Evolutionary conservation across 2,888 invertebrate species (phyloP), one percentile per base, ranked within the genome.

Genomic region (Cynaeus angustus): DNA sequence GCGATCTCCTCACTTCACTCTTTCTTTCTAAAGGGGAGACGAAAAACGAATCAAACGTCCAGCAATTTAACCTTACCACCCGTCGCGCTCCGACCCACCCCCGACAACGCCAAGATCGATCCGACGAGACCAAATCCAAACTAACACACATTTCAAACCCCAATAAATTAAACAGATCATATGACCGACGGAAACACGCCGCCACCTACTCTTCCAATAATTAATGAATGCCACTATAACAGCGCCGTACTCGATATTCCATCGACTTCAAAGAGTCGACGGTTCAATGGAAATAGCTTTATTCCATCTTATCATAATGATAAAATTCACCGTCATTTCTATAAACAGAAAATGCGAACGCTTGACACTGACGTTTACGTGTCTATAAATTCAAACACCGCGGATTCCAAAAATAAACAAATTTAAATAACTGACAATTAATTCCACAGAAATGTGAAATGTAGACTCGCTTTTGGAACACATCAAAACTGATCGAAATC

Each of bases 141-240:
- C 66, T 66, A 66, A 56, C 66, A 56, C 66, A 66, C 56, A 66
- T 66, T 65, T 66, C 56, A 46, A 66, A 66, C 28, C 45, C 45
- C 65, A 43, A 65, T 65, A 65, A 65, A 65, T 65, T 65, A 65
- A 53, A 65, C 65, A 53, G 65, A 65, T 65, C 65, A 65, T 65
- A 56, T 66, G 56, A 55, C 48, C 66, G 55, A 56, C 66, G 66
- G 65, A 52, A 55, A 66, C 65, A 66, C 55, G 66, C 66, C 56
- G 46, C 55, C 50, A 37, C 46, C 56, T 56, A 65, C 55, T 56
- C 46, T 13, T 48, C 46, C 56, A 66, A 66, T 66, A 66, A 66
- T 66, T 66, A 56, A 66, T 66, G 55, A 66, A 66, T 56, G 56
- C 55, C 56, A 21, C 56, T 13, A 13, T 30, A 55, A 41, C 16